Evolutionary conservation across 2,797 vertebrate species (phyloP).

Genomic region (Sebastes steindachneri): DNA sequence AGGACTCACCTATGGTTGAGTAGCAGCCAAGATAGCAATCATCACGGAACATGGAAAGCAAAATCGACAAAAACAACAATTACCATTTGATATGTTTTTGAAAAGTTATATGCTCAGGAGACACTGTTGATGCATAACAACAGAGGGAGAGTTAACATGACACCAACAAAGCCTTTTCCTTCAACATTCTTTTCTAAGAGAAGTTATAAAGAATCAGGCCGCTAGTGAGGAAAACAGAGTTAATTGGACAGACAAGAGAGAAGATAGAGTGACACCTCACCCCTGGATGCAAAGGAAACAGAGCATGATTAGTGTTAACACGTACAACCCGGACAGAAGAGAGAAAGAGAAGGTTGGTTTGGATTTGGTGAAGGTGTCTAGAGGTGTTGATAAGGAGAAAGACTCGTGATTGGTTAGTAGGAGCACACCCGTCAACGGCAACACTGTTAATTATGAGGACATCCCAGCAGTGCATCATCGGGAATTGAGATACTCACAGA

Average conservation of each 20-base stretch:
- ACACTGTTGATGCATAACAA: conserved; percentile 12
- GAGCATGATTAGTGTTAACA: conserved; percentile 42
- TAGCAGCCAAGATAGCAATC: conserved; percentile 16
- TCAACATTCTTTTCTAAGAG: background rate
- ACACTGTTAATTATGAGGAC: conserved; percentile 67
- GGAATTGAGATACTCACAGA: conserved; percentile 36
- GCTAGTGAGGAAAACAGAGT: conserved; percentile 40
- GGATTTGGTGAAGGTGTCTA: conserved; percentile 38
- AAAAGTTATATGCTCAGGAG: background rate
- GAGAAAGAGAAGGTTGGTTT: conserved; percentile 6
- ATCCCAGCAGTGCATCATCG: conserved; percentile 32
- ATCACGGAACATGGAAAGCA: conserved; percentile 63
- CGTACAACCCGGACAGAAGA: conserved; percentile 30
- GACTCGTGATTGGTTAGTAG: conserved; percentile 73
- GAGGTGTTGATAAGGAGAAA: conserved; percentile 42
- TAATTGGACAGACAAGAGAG: conserved; percentile 42
- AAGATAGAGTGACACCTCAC: conserved; percentile 25
- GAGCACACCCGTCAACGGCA: conserved; percentile 55
- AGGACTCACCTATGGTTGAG: conserved; percentile 75
- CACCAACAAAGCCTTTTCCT: background rate
- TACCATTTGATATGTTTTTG: conserved; percentile 18
- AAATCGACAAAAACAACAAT: conserved; percentile 44
- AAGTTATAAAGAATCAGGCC: conserved; percentile 14
- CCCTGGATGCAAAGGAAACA: conserved; percentile 40
- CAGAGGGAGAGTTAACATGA: conserved; percentile 14